Base-by-base conservation (phyloP, 2,113 vertebrate species). In the Ivindomyrus marchei region DNA sequence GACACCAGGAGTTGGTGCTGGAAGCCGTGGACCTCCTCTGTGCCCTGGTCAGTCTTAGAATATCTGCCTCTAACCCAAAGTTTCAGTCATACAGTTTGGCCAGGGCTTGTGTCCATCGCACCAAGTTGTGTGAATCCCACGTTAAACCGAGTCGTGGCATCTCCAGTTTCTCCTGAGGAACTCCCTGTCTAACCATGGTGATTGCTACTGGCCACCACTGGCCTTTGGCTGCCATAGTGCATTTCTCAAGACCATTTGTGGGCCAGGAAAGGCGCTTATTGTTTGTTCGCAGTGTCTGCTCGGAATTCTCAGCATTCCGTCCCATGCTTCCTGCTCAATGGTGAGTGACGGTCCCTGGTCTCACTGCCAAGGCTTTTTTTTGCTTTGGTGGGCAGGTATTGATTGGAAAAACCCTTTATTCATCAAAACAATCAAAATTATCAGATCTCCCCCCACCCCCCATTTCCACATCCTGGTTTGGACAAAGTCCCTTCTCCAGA, bases 21-120 rank as follows among this genome's bases (percentile, higher is more conserved):
- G 98, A 99, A 94, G 98, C 98, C 3, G 98, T 99, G 0, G 98
- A 99, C 93, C 96, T 99, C 87, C 97, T 99, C 13, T 99, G 98
- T 87, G 98, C 98, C 90, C 95, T 99, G 98, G 98, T 99, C 88
- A 97, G 98, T 97, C 90, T 47, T 10, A 13, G 21, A 7, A 46
- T 49, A 10, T 42, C 50, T 45, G 10, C 4, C 31, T 88, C 15
- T 58, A 88, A 31, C 86, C 17, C 31, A 58, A 17, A 17, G 10
- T 66, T 66, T 66, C n/a, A 27, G 0, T 3, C 62, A 10, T 3
- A 27, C 24, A 27, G 8, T 27, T 56, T 27, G 70, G 31, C 70
- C 31, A 6, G 27, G 15, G 70, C 11, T 15, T 2, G 70, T 36
- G 70, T 39, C 70, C 36, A 19, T 11, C 1, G 13, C 36, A 36